Conservation (phyloP, 2,113 vertebrate species). For the Paramormyrops kingsleyae region DNA sequence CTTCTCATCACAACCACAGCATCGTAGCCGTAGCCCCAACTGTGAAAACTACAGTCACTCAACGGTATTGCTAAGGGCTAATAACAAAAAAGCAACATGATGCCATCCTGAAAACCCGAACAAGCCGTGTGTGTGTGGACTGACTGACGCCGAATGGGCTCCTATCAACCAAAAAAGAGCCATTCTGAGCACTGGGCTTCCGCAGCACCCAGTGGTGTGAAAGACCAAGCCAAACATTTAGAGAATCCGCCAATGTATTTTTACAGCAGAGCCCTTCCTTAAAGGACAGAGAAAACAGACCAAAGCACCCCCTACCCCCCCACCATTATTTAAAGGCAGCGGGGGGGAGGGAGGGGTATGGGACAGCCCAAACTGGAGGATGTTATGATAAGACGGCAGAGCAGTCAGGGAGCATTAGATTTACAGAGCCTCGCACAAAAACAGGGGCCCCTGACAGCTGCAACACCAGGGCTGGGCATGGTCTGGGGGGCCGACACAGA, state of each 20-base stretch:
- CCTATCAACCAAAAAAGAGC: background rate
- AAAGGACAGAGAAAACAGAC: constrained; percentile 10
- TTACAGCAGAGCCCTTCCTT: background rate
- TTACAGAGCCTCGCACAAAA: background rate
- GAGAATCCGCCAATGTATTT: background rate
- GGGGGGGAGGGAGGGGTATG: background rate
- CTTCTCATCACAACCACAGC: background rate
- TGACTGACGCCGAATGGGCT: background rate
- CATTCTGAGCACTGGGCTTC: background rate
- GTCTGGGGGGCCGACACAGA: background rate
- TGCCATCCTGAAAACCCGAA: background rate
- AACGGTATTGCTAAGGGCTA: background rate
- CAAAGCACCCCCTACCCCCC: background rate
- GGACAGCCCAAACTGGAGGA: constrained; percentile 30
- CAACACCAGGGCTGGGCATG: background rate
- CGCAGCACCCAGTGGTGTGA: background rate
- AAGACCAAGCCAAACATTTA: background rate
- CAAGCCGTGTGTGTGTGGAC: background rate
- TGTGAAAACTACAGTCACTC: background rate
- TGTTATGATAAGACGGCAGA: constrained; percentile 33
- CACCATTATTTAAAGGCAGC: background rate
- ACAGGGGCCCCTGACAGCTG: background rate
- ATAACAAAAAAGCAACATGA: background rate
- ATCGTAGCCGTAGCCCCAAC: background rate
- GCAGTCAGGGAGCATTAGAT: constrained; percentile 27